Evolutionary conservation across 2,113 vertebrate genomes (phyloP).

Genomic region (Eclectus roratus): DNA sequence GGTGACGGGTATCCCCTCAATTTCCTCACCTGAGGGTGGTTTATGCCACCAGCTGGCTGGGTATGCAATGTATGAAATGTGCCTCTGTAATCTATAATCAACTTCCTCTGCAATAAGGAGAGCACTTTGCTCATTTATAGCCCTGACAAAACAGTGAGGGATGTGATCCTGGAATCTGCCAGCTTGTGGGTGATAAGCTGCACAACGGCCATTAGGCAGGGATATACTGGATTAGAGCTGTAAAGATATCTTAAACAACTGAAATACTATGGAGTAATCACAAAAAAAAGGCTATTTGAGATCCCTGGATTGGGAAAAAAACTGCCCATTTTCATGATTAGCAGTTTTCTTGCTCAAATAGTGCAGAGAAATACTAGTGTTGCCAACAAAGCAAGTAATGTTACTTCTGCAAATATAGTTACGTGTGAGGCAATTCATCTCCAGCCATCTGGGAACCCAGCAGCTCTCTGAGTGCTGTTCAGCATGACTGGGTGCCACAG

Average conservation of each 20-base stretch:
- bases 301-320: neutral
- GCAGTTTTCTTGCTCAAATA: neutral
- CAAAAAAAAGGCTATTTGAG: neutral
- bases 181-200: neutral
- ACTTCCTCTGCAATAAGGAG: neutral
- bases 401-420: neutral
- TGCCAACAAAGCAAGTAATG: neutral
- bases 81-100: neutral
- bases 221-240: neutral
- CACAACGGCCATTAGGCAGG: neutral
- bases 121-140: neutral
- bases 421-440: neutral
- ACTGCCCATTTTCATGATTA: neutral
- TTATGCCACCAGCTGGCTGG: neutral
- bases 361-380: neutral
- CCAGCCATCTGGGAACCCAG: neutral
- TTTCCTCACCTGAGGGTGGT: neutral
- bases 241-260: neutral
- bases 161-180: neutral
- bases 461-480: neutral
- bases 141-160: neutral
- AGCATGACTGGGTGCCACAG: neutral
- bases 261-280: neutral
- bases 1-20: neutral
- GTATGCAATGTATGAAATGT: neutral